A percentile compares a stretch with the other conserved stretches of the same genome.
Evolutionary conservation across 2,797 vertebrate genomes (phyloP).

Genomic region (Trachurus trachurus): DNA sequence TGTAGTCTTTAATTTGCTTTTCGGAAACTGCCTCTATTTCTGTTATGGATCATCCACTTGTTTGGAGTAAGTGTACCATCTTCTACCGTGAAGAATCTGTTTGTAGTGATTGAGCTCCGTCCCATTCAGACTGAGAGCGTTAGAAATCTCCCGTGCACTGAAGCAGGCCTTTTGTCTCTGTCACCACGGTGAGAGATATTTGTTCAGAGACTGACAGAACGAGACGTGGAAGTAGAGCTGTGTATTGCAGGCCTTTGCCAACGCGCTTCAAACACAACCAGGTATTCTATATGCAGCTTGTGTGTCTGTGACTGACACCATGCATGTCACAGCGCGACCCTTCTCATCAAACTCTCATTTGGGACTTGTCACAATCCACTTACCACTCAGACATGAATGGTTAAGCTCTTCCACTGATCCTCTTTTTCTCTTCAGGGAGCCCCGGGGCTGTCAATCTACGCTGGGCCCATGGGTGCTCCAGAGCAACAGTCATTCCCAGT

Average conservation of each 20-base stretch:
- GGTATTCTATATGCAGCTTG: conserved; percentile 52
- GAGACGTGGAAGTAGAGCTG: conserved; percentile 14
- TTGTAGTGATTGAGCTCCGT: background rate
- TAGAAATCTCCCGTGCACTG: conserved; percentile 6
- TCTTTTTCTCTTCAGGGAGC: conserved; percentile 38
- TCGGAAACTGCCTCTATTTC: background rate
- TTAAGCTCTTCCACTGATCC: conserved; percentile 59
- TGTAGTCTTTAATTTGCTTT: conserved; percentile 8
- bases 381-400: conserved; percentile 66
- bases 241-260: conserved; percentile 10
- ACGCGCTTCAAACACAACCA: conserved; percentile 32
- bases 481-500: conserved; percentile 11
- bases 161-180: conserved; percentile 27
- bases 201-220: conserved; percentile 35
- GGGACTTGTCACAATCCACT: conserved; percentile 77
- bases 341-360: conserved; percentile 65
- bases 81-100: background rate
- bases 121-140: background rate
- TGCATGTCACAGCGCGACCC: conserved; percentile 48
- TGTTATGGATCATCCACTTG: background rate
- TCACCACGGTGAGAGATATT: conserved; percentile 20
- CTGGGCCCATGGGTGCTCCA: conserved; percentile 13
- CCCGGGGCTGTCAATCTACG: conserved; percentile 29
- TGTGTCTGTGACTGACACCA: conserved; percentile 44
- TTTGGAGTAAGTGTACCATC: background rate